Conservation (phyloP, 2,888 invertebrate species). For the Leuctra nigra region DNA sequence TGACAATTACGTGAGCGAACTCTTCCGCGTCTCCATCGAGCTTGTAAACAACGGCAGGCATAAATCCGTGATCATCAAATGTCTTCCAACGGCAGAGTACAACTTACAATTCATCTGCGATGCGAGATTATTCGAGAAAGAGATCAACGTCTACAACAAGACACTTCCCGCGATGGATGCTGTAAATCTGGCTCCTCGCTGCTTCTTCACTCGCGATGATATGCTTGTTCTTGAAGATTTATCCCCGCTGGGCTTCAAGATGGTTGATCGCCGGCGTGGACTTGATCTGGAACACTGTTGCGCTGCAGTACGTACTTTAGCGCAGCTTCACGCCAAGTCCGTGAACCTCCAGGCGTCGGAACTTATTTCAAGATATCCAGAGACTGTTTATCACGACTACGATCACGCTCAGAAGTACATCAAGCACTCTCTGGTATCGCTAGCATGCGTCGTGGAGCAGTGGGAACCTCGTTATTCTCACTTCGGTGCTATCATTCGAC, state of each 20-base stretch:
- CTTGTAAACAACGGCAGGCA: conserved; percentile 1
- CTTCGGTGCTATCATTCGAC: conserved; percentile 2
- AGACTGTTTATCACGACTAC: conserved; percentile 17
- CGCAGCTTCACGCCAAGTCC: conserved; percentile 34
- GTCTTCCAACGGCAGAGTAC: conserved; percentile 20
- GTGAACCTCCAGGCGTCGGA: conserved; percentile 31
- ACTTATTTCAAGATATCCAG: conserved; percentile 28
- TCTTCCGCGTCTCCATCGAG: conserved; percentile 12
- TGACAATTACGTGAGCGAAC: conserved; percentile 21
- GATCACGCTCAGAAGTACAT: conserved; percentile 18
- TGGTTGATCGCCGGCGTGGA: conserved; percentile 30
- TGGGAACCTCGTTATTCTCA: conserved; percentile 13
- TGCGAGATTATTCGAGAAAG: conserved; percentile 20
- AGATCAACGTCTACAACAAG: conserved; percentile 12
- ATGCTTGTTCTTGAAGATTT: conserved; percentile 33
- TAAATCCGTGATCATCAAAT: conserved; percentile 17
- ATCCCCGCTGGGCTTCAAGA: conserved; percentile 29
- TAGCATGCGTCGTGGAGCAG: conserved; percentile 7
- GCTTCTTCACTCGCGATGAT: conserved; percentile 7
- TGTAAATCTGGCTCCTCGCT: conserved; percentile 9
- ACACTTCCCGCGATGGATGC: conserved; percentile 11
- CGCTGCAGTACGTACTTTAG: conserved; percentile 32
- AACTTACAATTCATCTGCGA: conserved; percentile 19
- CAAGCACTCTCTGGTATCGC: conserved; percentile 7
- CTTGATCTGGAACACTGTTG: conserved; percentile 33